Evolutionary conservation across 2,797 vertebrate species (phyloP).

Genomic region (Lophotriccus pileatus): DNA sequence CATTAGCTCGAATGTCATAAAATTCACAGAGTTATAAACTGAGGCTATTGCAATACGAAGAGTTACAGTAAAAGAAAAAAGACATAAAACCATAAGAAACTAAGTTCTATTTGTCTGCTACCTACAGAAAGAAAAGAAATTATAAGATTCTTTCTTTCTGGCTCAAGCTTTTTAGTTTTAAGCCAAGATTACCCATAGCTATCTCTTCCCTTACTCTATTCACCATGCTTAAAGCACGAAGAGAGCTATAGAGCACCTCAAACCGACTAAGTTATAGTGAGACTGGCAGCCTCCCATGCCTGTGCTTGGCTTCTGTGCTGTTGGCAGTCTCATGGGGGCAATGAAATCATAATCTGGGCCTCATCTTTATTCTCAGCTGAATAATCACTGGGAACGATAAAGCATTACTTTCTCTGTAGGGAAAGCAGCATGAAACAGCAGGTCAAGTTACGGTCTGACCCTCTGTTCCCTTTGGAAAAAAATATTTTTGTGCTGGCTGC

Average conservation of each 20-base stretch:
- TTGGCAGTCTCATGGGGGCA: not conserved
- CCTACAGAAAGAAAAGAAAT: not conserved
- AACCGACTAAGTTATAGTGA: not conserved
- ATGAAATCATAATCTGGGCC: not conserved
- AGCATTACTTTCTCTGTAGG: conserved; percentile 2
- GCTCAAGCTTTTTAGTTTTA: not conserved
- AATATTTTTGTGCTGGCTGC: not conserved
- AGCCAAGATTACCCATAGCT: not conserved
- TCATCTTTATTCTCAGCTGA: conserved; percentile 45
- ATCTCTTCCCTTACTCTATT: not conserved
- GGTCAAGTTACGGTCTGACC: conserved; percentile 30
- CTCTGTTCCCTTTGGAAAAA: conserved; percentile 42
- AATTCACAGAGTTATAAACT: not conserved
- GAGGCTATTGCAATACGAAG: not conserved
- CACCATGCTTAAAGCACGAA: not conserved
- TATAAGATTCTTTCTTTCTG: not conserved
- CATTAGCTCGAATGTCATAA: not conserved
- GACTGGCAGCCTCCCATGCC: not conserved
- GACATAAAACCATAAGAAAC: not conserved
- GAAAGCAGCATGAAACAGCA: conserved; percentile 30
- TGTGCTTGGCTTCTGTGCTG: not conserved
- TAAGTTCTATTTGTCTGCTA: not conserved
- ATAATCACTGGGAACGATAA: conserved; percentile 35
- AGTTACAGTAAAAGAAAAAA: not conserved
- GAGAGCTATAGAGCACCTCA: not conserved